A percentile compares a stretch with the other conserved stretches of the same genome.
Evolutionary conservation across 2,113 vertebrate genomes (phyloP).

Genomic region (Melospiza melodia): DNA sequence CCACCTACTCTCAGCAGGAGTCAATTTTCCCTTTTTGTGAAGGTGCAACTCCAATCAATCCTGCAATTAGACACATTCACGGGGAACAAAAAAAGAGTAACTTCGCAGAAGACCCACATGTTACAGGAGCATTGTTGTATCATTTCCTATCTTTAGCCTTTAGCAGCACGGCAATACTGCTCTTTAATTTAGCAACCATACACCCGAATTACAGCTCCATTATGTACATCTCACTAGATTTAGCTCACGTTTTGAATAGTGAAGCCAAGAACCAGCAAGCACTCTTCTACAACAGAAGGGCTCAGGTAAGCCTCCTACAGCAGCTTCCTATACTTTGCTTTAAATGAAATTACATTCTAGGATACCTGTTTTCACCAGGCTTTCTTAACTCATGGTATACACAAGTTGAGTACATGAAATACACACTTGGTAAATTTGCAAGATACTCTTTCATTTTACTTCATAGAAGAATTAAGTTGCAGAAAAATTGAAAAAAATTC

Average conservation of each 20-base stretch:
- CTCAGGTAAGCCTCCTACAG: neutral
- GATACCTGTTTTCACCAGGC: neutral
- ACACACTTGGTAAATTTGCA: neutral
- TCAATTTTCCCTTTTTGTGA: slow-evolving; percentile 42
- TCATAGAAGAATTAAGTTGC: neutral
- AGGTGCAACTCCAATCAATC: neutral
- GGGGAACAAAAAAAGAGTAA: neutral
- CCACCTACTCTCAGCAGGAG: neutral
- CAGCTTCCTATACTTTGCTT: neutral
- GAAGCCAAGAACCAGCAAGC: neutral
- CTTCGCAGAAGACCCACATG: neutral
- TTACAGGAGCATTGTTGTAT: neutral
- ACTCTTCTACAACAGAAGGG: neutral
- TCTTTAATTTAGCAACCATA: neutral
- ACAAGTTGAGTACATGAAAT: neutral
- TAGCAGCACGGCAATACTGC: neutral
- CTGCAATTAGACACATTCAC: neutral
- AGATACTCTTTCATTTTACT: neutral
- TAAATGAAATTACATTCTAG: neutral
- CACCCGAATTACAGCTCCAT: slow-evolving; percentile 1
- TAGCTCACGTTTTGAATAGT: neutral
- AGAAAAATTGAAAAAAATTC: neutral
- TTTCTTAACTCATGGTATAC: neutral
- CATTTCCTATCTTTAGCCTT: neutral
- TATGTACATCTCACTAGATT: neutral